Conservation (phyloP, 2,888 invertebrate species). For the Leucophenga montana region DNA sequence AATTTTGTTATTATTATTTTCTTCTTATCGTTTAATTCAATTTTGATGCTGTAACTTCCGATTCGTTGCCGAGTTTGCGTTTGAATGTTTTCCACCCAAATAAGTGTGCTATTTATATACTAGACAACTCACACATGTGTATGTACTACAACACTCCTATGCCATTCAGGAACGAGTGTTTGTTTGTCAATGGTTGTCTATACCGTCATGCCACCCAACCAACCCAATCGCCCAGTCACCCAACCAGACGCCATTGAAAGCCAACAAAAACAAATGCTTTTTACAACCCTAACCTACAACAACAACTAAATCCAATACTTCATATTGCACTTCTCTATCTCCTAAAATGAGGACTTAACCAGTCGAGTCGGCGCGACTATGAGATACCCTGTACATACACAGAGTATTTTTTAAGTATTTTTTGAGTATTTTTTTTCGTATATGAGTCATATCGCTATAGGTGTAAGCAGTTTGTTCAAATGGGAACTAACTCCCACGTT, state of each 20-base stretch:
- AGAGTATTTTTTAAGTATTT: no score
- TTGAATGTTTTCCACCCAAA: conserved; percentile 14
- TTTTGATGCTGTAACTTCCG: not conserved
- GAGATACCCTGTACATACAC: no score
- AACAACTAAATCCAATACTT: not conserved
- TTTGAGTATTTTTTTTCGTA: no score
- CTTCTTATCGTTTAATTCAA: conserved; percentile 30
- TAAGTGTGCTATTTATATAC: conserved; percentile 57
- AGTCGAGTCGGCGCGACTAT: no score
- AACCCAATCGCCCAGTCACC: not conserved
- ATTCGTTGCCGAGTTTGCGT: conserved; percentile 44
- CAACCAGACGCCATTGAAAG: not conserved
- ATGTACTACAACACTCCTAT: not conserved
- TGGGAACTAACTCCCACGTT: no score
- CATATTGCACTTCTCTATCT: no score
- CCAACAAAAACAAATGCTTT: not conserved
- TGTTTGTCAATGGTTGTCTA: not conserved
- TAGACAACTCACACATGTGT: conserved; percentile 9
- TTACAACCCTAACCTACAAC: conserved; percentile 18
- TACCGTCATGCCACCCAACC: not conserved
- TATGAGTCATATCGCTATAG: no score
- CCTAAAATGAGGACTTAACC: no score
- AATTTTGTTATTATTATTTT: conserved; percentile 9
- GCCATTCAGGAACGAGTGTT: not conserved
- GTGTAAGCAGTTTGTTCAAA: no score